Conservation (phyloP, 2,888 invertebrate species). For the Rhingia rostrata region DNA sequence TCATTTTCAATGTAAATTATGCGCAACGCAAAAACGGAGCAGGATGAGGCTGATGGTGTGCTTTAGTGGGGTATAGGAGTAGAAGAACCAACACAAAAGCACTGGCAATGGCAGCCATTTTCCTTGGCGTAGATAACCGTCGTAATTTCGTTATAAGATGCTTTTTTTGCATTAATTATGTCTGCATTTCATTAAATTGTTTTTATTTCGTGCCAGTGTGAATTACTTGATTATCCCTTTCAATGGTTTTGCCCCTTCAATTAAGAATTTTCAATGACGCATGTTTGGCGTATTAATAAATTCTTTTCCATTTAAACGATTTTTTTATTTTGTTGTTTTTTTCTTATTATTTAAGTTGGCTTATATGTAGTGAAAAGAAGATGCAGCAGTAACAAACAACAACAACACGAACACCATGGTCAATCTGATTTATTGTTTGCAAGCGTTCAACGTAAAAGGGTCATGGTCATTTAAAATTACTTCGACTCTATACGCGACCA, state of each 20-base stretch:
- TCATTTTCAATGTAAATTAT: constrained; percentile 72
- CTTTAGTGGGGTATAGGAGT: neutral
- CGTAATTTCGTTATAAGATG: constrained; percentile 64
- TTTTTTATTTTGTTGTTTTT: constrained; percentile 32
- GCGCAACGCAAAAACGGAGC: constrained; percentile 44
- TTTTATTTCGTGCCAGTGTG: constrained; percentile 31
- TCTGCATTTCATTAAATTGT: constrained; percentile 41
- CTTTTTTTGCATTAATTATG: constrained; percentile 65
- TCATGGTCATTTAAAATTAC: constrained; percentile 76
- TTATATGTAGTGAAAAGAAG: constrained; percentile 36
- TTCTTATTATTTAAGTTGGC: constrained; percentile 28
- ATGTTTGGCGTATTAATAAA: constrained; percentile 45
- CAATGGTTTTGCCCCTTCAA: constrained; percentile 54
- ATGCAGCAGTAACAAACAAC: constrained; percentile 47
- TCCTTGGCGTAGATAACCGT: constrained; percentile 46
- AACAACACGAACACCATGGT: constrained; percentile 68
- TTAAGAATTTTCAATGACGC: constrained; percentile 69
- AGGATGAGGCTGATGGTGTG: neutral
- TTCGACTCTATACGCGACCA: constrained; percentile 24
- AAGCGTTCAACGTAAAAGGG: constrained; percentile 76
- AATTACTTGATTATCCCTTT: constrained; percentile 67
- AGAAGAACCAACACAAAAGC: constrained; percentile 9
- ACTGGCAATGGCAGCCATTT: constrained; percentile 49
- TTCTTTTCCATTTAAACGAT: constrained; percentile 2
- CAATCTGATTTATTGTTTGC: constrained; percentile 76